Base-by-base conservation (phyloP, 1,140 invertebrate genomes). In the Panagrolaimus sp. region DNA sequence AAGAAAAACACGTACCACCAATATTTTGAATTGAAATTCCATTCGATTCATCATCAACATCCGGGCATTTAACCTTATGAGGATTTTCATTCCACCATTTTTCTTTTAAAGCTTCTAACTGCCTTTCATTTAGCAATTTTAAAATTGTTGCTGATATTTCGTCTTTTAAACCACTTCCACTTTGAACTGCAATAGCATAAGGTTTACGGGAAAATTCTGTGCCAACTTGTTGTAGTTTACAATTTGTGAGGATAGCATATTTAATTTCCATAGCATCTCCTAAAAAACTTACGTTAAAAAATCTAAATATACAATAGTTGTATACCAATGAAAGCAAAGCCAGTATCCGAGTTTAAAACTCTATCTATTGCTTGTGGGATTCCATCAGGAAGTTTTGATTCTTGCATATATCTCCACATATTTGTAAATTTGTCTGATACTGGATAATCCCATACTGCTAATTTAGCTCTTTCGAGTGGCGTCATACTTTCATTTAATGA, bases 361-460 rank as follows among this genome's bases (percentile, higher is more conserved):
- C 92, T 86, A 13, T 86, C 84, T 0, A 96, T 80, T 0, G 92
- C 93, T 66, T 91, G 89, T 0, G 91, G 88, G 7, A 90, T 86
- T 2, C 86, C 88, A 16, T 87, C 85, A 0, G 94, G 93, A 23
- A 96, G 87, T 0, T 86, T 87, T 0, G 92, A 90, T 74, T 94
- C 92, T 77, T 91, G 89, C 93, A 98, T 98, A 0, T 92, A 91
- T 82, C 94, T 90, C 90, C 93, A 96, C 88, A 98, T 95, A 84
- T 97, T 97, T 0, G 92, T 96, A 83, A 94, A 98, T 78, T 95
- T 97, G 83, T 98, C 93, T 76, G 91, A 93, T 23, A 74, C 92
- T 0, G 95, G 95, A 84, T 97, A 98, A 83, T 98, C 94, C 94
- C 94, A 98, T 0, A 98, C 94, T 0, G 94, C 93, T 13, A 97